These are phyloP conservation scores for Hyphantria cunea DNA, from an alignment of 1,140 invertebrate species.

Conservation along the genomic window DNA sequence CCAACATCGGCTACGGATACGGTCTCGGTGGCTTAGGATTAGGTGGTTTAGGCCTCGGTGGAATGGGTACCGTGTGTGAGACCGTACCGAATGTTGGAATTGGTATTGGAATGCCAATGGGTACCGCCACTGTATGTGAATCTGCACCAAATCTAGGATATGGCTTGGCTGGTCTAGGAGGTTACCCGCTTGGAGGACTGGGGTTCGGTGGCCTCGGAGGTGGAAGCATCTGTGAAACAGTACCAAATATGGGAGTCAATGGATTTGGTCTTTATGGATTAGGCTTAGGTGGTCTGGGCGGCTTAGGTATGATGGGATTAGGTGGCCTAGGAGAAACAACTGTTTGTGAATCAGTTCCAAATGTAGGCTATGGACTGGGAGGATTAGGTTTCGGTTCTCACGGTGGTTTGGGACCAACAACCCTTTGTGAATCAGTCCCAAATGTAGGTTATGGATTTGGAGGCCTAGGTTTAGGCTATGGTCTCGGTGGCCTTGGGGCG, in stretches of 20 bases:
- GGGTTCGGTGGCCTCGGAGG: no score
- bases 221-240: no score
- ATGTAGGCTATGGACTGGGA: constrained; percentile 13
- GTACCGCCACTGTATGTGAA: constrained; percentile 27
- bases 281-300: background rate
- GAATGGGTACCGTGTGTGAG: background rate
- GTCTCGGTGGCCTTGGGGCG: constrained; percentile 17
- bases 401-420: no score
- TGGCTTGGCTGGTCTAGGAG: constrained; percentile 12
- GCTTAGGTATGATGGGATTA: background rate
- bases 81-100: background rate
- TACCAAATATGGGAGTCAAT: background rate
- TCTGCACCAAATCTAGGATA: constrained; percentile 3
- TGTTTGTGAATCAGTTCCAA: constrained; percentile 40
- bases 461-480: background rate
- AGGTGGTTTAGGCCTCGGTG: background rate
- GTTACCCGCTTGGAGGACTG: background rate
- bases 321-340: constrained; percentile 30
- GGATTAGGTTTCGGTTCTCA: constrained; percentile 9
- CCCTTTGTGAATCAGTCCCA: no score
- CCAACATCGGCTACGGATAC: constrained; percentile 8
- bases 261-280: constrained; percentile 4
- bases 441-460: no score
- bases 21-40: background rate
- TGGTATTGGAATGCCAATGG: background rate